Percentiles rank a stretch among this genome's conserved stretches.
Evolutionary conservation across 1,140 invertebrate genomes (phyloP).

Genomic region (Trachymyrmex septentrionalis): DNA sequence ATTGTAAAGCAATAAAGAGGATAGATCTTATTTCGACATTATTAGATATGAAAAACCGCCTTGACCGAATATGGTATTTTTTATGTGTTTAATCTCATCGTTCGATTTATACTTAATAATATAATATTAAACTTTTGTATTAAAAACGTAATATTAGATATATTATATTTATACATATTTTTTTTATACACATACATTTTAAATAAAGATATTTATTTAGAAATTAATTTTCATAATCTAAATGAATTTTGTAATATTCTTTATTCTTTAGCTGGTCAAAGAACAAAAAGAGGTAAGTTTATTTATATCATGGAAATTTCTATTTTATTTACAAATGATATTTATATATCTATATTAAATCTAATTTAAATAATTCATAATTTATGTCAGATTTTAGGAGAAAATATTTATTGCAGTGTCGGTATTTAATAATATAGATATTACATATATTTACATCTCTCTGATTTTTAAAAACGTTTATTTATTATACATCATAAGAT

Average conservation of each 20-base stretch:
- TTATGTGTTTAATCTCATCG: too few species aligned
- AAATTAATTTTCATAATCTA: conserved; percentile 59
- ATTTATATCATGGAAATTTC: conserved; percentile 18
- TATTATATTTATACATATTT: neutral
- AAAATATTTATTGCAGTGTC: neutral
- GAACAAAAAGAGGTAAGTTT: conserved; percentile 86
- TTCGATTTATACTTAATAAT: too few species aligned
- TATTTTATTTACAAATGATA: conserved; percentile 2
- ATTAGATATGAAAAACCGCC: too few species aligned
- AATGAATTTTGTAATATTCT: conserved; percentile 76
- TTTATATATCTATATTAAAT: neutral
- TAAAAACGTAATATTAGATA: neutral
- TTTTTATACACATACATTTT: neutral
- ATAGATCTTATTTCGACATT: too few species aligned
- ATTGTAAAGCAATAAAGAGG: too few species aligned
- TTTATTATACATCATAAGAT: too few species aligned
- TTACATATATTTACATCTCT: too few species aligned
- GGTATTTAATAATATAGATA: neutral
- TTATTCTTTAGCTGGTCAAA: conserved; percentile 86
- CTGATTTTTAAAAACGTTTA: too few species aligned
- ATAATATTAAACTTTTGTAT: too few species aligned
- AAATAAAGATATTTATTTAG: conserved; percentile 11
- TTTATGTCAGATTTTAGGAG: neutral
- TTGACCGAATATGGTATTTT: too few species aligned
- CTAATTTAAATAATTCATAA: neutral